Evolutionary conservation across 1,140 invertebrate species (phyloP).

Genomic region (Rhynchophorus ferrugineus): DNA sequence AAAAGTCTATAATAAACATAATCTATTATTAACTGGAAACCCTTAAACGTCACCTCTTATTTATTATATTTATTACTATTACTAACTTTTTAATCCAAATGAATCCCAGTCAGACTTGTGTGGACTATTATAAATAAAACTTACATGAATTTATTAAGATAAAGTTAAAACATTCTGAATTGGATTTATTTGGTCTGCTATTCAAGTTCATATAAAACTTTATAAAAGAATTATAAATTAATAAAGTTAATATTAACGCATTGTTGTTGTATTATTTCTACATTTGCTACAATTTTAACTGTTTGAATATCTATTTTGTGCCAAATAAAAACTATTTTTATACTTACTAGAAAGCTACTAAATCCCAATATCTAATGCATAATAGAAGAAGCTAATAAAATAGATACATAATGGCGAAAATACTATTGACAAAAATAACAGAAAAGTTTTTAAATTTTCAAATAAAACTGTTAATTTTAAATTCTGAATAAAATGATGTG

Average conservation of each 20-base stretch:
- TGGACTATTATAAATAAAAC: constrained; percentile 30
- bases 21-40: constrained; percentile 25
- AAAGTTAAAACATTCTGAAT: constrained; percentile 26
- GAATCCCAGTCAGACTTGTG: constrained; percentile 32
- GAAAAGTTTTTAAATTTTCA: no score
- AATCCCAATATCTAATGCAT: no score
- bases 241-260: constrained; percentile 44
- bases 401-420: no score
- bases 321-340: no score
- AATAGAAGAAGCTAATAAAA: no score
- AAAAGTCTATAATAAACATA: constrained; percentile 14
- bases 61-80: constrained; percentile 33
- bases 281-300: no score
- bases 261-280: neutral
- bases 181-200: constrained; percentile 40
- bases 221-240: constrained; percentile 44
- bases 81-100: constrained; percentile 34
- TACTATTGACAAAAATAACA: no score
- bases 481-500: no score
- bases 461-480: no score
- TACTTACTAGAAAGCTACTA: no score
- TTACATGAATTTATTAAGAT: constrained; percentile 27
- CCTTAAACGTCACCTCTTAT: constrained; percentile 26
- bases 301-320: no score
- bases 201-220: constrained; percentile 42